A percentile compares a stretch with the other conserved stretches of the same genome.
Conservation (phyloP, 53 echinoderm and acorn worm species). For the Zoroaster sp. region DNA sequence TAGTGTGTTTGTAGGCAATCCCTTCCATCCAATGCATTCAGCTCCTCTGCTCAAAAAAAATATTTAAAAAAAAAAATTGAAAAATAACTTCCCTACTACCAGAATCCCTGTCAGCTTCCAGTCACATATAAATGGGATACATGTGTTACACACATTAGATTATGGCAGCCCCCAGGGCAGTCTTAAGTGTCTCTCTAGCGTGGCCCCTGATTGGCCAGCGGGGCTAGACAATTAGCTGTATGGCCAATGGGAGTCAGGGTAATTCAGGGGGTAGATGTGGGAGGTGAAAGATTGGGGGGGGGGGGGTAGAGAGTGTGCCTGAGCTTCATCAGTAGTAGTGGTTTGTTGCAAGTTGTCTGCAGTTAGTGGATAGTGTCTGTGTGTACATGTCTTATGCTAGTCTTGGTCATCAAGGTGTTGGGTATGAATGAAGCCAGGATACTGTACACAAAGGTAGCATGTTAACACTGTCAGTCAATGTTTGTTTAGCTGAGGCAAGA, state of each 20-base stretch:
- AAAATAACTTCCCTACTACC: too few species aligned
- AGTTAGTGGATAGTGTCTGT: not conserved
- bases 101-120: not conserved
- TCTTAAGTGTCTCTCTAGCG: not conserved
- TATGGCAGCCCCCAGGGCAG: conserved; percentile 5
- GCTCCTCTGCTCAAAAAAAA: too few species aligned
- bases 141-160: conserved; percentile 58
- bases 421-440: not conserved
- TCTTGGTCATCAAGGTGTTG: not conserved
- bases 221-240: not conserved
- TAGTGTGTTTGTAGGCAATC: too few species aligned
- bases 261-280: not conserved
- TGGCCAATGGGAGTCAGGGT: conserved; percentile 14
- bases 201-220: conserved; percentile 1
- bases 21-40: too few species aligned
- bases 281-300: not conserved
- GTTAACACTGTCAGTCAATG: conserved; percentile 49
- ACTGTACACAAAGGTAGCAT: not conserved
- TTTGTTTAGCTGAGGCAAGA: conserved; percentile 56
- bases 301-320: not conserved
- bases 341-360: not conserved
- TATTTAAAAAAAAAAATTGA: too few species aligned
- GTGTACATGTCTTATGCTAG: too few species aligned
- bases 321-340: not conserved
- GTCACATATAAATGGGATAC: conserved; percentile 61